These are phyloP conservation scores for Drosophila parvula DNA, from an alignment of 1,140 invertebrate genomes.

Conservation along the genomic window DNA sequence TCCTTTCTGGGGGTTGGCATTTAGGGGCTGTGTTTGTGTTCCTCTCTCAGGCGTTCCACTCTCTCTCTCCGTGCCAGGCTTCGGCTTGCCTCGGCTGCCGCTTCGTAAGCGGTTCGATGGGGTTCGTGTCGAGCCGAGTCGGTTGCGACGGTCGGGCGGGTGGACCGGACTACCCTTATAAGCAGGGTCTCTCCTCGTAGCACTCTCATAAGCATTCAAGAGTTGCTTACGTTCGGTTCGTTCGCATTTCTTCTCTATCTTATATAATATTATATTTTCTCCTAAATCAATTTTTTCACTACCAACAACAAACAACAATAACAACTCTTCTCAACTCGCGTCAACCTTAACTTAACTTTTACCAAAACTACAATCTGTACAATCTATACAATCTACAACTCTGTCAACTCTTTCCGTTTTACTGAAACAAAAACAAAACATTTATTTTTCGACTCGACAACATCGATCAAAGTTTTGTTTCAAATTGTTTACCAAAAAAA, in stretches of 20 bases:
- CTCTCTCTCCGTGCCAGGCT: neutral
- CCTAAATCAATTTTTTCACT: slow-evolving; percentile 83
- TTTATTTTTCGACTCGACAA: slow-evolving; percentile 52
- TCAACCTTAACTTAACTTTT: slow-evolving; percentile 76
- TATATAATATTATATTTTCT: slow-evolving; percentile 84
- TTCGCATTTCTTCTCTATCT: slow-evolving; percentile 84
- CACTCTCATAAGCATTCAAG: slow-evolving; percentile 84
- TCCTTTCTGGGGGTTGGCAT: slow-evolving; percentile 62
- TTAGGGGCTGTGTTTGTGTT: slow-evolving; percentile 67
- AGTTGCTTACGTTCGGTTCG: slow-evolving; percentile 84
- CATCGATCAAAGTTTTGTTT: slow-evolving; percentile 54
- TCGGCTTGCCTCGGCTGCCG: slow-evolving; percentile 16
- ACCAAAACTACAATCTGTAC: slow-evolving; percentile 49
- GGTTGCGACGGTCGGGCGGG: slow-evolving; percentile 23
- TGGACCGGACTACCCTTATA: slow-evolving; percentile 75
- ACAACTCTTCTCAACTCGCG: slow-evolving; percentile 73
- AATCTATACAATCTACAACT: slow-evolving; percentile 50
- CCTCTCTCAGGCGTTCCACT: slow-evolving; percentile 29
- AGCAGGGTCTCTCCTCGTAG: slow-evolving; percentile 60
- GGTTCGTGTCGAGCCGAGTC: slow-evolving; percentile 4
- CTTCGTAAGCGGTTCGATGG: neutral
- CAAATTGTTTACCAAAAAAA: slow-evolving; percentile 49
- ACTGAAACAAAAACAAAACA: slow-evolving; percentile 55
- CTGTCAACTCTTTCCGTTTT: slow-evolving; percentile 55
- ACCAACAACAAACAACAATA: slow-evolving; percentile 78